phyloP scores from a whole-genome alignment of 2,888 invertebrate species.

The Leptura quadrifasciata region DNA sequence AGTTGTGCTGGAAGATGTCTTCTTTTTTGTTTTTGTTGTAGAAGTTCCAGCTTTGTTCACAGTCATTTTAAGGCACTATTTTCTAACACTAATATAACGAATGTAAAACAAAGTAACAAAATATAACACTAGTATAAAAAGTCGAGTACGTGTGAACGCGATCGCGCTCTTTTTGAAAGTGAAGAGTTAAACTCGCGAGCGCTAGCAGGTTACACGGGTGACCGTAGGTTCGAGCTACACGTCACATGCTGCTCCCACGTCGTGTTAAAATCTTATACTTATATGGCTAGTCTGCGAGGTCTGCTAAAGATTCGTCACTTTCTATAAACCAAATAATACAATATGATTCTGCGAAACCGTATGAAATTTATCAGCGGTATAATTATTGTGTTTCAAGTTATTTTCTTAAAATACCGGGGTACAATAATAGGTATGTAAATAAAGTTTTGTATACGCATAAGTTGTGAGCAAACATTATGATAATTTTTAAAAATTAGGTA shows the following conservation, averaged over 20 bases:
- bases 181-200: constrained; percentile 52
- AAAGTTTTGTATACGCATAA: background rate
- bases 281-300: constrained; percentile 66
- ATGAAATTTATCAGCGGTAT: constrained; percentile 16
- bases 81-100: constrained; percentile 43
- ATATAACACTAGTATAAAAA: constrained; percentile 53
- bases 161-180: constrained; percentile 62
- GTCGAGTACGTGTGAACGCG: constrained; percentile 57
- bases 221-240: constrained; percentile 59
- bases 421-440: constrained; percentile 4
- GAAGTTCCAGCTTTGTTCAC: constrained; percentile 67
- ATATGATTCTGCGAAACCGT: constrained; percentile 34
- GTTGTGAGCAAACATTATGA: constrained; percentile 10
- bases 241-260: constrained; percentile 67
- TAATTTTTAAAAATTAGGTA: constrained; percentile 6
- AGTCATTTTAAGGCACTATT: constrained; percentile 64
- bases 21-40: constrained; percentile 64
- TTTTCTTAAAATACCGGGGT: constrained; percentile 4
- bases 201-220: constrained; percentile 59
- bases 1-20: constrained; percentile 55
- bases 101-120: constrained; percentile 53
- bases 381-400: background rate
- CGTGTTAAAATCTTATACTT: constrained; percentile 67
- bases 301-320: constrained; percentile 65
- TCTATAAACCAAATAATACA: constrained; percentile 49